A percentile compares a stretch with the other conserved stretches of the same genome.
Conservation (phyloP, 2,888 invertebrate genomes). For the Lamellibrachia columna region DNA sequence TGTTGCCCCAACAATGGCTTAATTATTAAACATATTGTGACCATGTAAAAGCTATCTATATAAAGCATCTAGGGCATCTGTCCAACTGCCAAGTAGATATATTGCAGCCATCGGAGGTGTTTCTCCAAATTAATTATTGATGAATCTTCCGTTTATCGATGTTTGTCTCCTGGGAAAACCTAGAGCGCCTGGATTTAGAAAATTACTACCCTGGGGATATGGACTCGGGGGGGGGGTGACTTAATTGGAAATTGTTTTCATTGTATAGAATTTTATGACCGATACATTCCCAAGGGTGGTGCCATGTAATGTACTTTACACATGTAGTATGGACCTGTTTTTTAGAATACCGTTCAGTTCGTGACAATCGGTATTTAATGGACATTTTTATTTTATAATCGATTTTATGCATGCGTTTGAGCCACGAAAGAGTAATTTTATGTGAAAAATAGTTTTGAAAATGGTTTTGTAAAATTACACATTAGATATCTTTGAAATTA, state of each 20-base stretch:
- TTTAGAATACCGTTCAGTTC: too few relatives aligned
- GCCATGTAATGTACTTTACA: too few relatives aligned
- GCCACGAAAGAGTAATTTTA: too few relatives aligned
- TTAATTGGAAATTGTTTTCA: neutral
- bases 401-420: too few relatives aligned
- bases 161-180: neutral
- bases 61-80: neutral
- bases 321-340: too few relatives aligned
- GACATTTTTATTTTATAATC: too few relatives aligned
- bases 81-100: neutral
- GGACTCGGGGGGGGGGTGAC: too few relatives aligned
- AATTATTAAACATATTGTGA: neutral
- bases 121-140: neutral
- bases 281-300: neutral
- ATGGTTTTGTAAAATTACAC: too few relatives aligned
- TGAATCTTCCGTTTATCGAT: neutral
- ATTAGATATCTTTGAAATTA: too few relatives aligned
- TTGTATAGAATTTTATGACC: neutral
- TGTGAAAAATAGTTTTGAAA: too few relatives aligned
- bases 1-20: neutral
- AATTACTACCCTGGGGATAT: neutral
- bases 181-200: neutral
- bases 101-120: neutral
- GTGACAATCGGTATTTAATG: too few relatives aligned
- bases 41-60: neutral